These are phyloP conservation scores for Pangasius krempfi DNA, from an alignment of 2,797 vertebrate species.

Conservation along the genomic window DNA sequence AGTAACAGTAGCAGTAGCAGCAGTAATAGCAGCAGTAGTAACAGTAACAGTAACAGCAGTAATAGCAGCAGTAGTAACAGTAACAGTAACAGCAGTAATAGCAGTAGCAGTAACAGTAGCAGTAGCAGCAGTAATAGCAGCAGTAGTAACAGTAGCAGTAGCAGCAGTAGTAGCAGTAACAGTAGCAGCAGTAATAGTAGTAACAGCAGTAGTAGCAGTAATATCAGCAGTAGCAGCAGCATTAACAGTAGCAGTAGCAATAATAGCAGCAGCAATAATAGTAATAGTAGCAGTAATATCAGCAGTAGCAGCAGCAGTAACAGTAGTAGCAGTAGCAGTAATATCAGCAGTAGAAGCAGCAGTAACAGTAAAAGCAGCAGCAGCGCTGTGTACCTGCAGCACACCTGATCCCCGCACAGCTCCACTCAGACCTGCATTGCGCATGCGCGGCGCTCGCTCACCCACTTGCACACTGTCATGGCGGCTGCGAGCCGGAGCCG, in stretches of 20 bases:
- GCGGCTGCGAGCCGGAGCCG: constrained; percentile 80
- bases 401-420: constrained; percentile 71
- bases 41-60: not conserved
- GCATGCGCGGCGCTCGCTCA: constrained; percentile 72
- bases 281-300: too few relatives aligned
- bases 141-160: not conserved
- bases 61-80: not conserved
- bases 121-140: not conserved
- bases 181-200: not conserved
- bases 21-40: too few relatives aligned
- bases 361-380: not conserved
- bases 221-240: too few relatives aligned
- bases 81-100: not conserved
- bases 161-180: not conserved
- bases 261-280: too few relatives aligned
- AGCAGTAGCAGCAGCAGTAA: too few relatives aligned
- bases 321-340: too few relatives aligned
- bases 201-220: not conserved
- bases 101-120: not conserved
- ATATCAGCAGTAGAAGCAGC: too few relatives aligned
- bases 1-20: not conserved
- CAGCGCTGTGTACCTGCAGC: constrained; percentile 68
- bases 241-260: too few relatives aligned
- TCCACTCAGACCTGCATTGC: constrained; percentile 63
- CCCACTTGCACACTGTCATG: constrained; percentile 86